phyloP scores from a whole-genome alignment of 2,797 vertebrate genomes.

The Leptatherina wallacei region DNA sequence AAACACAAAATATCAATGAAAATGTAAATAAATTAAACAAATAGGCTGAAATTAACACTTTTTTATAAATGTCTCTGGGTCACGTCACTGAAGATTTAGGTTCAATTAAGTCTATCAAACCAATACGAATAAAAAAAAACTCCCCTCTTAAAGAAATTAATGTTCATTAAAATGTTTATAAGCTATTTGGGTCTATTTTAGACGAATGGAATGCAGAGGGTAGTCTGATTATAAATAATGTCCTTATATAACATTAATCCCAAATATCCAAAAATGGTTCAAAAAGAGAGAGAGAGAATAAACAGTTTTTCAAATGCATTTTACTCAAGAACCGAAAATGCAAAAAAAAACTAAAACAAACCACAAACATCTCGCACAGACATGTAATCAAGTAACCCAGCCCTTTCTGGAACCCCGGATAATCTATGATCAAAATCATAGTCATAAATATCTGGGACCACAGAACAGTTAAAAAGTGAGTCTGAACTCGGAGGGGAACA shows the following conservation, averaged over 20 bases:
- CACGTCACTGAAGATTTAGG: too few relatives aligned
- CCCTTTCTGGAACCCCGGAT: neutral
- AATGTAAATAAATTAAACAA: too few relatives aligned
- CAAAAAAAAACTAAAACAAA: neutral
- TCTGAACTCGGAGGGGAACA: conserved; percentile 34
- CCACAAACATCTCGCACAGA: conserved; percentile 8
- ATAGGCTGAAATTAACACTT: neutral
- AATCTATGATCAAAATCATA: neutral
- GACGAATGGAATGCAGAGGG: neutral
- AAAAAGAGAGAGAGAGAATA: neutral
- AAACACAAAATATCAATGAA: neutral
- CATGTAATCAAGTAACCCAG: conserved; percentile 3
- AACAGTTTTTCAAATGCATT: conserved; percentile 10
- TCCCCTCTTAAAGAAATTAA: too few relatives aligned
- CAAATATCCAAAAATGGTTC: neutral
- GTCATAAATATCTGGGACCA: neutral
- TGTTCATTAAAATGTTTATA: neutral
- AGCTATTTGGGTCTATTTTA: neutral
- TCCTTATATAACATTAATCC: conserved; percentile 3
- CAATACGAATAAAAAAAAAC: too few relatives aligned
- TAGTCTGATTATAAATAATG: conserved; percentile 5
- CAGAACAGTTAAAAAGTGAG: too few relatives aligned
- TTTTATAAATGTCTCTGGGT: too few relatives aligned
- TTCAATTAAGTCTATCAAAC: too few relatives aligned
- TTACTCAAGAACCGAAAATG: neutral